phyloP scores from a whole-genome alignment of 2,888 invertebrate genomes.

The Dryobota labecula region DNA sequence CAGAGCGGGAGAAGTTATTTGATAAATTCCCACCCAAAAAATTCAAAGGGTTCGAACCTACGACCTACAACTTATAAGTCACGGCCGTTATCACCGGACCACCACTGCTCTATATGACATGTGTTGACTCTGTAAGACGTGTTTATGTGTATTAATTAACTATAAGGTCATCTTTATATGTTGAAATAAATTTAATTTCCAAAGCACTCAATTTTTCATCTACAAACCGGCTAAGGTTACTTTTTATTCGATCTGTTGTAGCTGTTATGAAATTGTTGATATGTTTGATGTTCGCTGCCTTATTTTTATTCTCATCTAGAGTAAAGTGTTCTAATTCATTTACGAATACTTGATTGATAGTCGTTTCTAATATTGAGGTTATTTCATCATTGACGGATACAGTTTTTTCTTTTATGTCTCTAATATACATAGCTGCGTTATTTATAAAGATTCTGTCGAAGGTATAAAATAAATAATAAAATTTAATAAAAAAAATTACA shows the following conservation, averaged over 20 bases:
- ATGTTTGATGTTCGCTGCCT: constrained; percentile 67
- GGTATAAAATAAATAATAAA: too few relatives aligned
- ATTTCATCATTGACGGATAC: constrained; percentile 69
- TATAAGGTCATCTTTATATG: constrained; percentile 72
- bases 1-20: too few relatives aligned
- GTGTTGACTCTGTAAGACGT: too few relatives aligned
- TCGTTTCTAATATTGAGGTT: constrained; percentile 64
- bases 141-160: too few relatives aligned
- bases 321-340: constrained; percentile 67
- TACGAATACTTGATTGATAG: constrained; percentile 68
- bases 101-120: too few relatives aligned
- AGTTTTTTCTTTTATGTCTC: constrained; percentile 72
- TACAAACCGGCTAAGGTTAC: constrained; percentile 57
- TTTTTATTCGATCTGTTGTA: constrained; percentile 63
- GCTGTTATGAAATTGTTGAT: constrained; percentile 69
- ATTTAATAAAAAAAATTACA: too few relatives aligned
- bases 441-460: constrained; percentile 73
- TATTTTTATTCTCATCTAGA: constrained; percentile 70
- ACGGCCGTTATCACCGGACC: too few relatives aligned
- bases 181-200: constrained; percentile 59
- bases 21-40: too few relatives aligned
- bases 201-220: constrained; percentile 59
- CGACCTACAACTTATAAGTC: too few relatives aligned
- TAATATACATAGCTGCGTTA: constrained; percentile 80
- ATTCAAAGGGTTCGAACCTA: too few relatives aligned